A percentile compares a stretch with the other conserved stretches of the same genome.
phyloP scores from a whole-genome alignment of 2,888 invertebrate species.

The Amorpha juglandis region DNA sequence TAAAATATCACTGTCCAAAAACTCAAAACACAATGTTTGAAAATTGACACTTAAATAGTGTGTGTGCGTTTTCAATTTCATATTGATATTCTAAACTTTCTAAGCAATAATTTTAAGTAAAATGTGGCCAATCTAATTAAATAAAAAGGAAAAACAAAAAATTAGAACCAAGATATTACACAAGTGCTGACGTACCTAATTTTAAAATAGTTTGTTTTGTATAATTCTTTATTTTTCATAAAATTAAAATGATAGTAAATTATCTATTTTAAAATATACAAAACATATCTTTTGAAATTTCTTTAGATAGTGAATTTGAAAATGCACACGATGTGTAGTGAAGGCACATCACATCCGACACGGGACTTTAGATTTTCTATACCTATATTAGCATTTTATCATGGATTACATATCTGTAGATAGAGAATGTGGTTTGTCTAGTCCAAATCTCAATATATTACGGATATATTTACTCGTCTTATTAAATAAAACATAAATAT shows the following conservation, averaged over 20 bases:
- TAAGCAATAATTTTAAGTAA: slow-evolving; percentile 26
- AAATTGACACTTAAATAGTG: slow-evolving; percentile 61
- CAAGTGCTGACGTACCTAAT: background rate
- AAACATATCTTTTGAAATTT: background rate
- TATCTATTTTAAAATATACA: background rate
- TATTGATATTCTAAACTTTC: slow-evolving; percentile 37
- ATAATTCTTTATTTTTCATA: slow-evolving; percentile 1
- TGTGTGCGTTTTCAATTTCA: slow-evolving; percentile 71
- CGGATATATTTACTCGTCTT: slow-evolving; percentile 76
- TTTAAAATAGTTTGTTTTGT: slow-evolving; percentile 6
- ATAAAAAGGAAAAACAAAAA: background rate
- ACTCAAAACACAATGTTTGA: slow-evolving; percentile 69
- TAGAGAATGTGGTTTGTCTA: slow-evolving; percentile 83
- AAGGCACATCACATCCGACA: slow-evolving; percentile 73
- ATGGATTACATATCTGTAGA: slow-evolving; percentile 85
- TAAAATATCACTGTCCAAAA: slow-evolving; percentile 60
- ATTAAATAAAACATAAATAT: slow-evolving; percentile 57
- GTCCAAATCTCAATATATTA: slow-evolving; percentile 80
- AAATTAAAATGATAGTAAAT: slow-evolving; percentile 2
- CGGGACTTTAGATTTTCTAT: slow-evolving; percentile 78
- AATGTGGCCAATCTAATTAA: slow-evolving; percentile 6
- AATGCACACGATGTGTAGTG: slow-evolving; percentile 67
- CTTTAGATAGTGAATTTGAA: slow-evolving; percentile 50
- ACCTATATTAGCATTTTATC: slow-evolving; percentile 77
- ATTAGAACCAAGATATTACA: background rate